Evolutionary conservation across 2,113 vertebrate genomes (phyloP), one percentile per base, ranked within the genome.

Genomic region (Mola mola): DNA sequence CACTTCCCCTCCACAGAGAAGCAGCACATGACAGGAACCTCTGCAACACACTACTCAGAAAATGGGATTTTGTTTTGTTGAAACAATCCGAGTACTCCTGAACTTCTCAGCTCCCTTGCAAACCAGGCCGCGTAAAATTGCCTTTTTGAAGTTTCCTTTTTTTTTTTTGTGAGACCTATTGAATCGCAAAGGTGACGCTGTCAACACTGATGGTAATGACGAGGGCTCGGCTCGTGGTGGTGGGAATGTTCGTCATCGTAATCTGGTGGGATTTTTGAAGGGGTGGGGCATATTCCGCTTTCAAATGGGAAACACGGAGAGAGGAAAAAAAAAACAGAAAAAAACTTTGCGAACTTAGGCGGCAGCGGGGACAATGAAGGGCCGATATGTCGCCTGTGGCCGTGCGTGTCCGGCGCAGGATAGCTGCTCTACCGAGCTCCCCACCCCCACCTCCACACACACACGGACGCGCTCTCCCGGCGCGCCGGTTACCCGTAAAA

Each of bases 261-360:
- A 65, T 76, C 61, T 79, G 81, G 81, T 87, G 89, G 79, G 84
- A 70, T 88, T 83, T 89, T 86, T 84, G 66, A 19, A 90, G 90
- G 89, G 92, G 92, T 90, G 92, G 90, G 91, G 89, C 90, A 77
- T 83, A 70, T 84, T 84, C 86, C 73, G 78, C 73, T 81, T 78
- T 72, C 72, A 72, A 69, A 81, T 82, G 66, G 66, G 81, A 84
- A 85, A 85, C 59, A 10, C 60, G 74, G 57, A 44, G 28, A 29
- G 28, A 8, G 15, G 37, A 22, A 52, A 43, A 60, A 38, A 40
- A 57, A 65, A 82, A 87, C n/a, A n/a, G n/a, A 9, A 47, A 53
- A 77, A 78, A 89, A 91, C 75, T 91, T 89, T 60, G 72, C 73
- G 62, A 89, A 89, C 73, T 88, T 83, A 66, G 16, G 47, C 79